A percentile compares a stretch with the other conserved stretches of the same genome.
Evolutionary conservation across 2,888 invertebrate species (phyloP).

Genomic region (Onthophagus sagittarius): DNA sequence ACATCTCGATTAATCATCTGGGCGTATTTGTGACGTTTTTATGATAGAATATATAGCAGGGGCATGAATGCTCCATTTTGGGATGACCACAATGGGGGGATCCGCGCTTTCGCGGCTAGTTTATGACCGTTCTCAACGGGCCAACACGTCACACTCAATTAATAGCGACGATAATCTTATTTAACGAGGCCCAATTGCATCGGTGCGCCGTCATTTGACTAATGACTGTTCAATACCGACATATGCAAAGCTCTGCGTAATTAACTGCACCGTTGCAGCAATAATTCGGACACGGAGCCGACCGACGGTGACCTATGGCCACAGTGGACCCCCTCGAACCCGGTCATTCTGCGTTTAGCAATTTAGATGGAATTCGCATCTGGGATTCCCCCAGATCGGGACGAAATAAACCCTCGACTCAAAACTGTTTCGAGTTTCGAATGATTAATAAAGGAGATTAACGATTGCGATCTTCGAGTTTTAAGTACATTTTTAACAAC

Average conservation of each 20-base stretch:
- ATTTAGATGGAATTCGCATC: slow-evolving; percentile 1
- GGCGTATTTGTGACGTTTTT: slow-evolving; percentile 43
- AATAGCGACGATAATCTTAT: slow-evolving; percentile 48
- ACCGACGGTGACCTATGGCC: slow-evolving; percentile 3
- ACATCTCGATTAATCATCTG: slow-evolving; percentile 34
- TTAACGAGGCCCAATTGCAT: slow-evolving; percentile 45
- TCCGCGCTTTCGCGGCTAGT: slow-evolving; percentile 29
- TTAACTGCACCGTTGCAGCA: slow-evolving; percentile 30
- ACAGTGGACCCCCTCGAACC: not conserved
- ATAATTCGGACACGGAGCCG: slow-evolving; percentile 18
- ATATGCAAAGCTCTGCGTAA: slow-evolving; percentile 28
- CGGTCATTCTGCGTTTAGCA: not conserved
- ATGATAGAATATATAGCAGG: slow-evolving; percentile 38
- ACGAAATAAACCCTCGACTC: not conserved
- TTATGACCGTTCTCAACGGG: slow-evolving; percentile 42
- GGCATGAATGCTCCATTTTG: slow-evolving; percentile 32
- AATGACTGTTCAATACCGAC: slow-evolving; percentile 35
- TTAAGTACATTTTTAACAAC: not conserved
- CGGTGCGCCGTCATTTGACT: slow-evolving; percentile 37
- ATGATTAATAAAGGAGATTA: not conserved
- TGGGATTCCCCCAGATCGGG: not conserved
- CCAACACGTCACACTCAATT: slow-evolving; percentile 46
- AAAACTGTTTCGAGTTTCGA: not conserved
- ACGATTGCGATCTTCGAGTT: not conserved
- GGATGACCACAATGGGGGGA: slow-evolving; percentile 36